Percentiles rank a stretch among this genome's conserved stretches.
Evolutionary conservation across 2,797 vertebrate genomes (phyloP).

Genomic region (Selene dorsalis): DNA sequence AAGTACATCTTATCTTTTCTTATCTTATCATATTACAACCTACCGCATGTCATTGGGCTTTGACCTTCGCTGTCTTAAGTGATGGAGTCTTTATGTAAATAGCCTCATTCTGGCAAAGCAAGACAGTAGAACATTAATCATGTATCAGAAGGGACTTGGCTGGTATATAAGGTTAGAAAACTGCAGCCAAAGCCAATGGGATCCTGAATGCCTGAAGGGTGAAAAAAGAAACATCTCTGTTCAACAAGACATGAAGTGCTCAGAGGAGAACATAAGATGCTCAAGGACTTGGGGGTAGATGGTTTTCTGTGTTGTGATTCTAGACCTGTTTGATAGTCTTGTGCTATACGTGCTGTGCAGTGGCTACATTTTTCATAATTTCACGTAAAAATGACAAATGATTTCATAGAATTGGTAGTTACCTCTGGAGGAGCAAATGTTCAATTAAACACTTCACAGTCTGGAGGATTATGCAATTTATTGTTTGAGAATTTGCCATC

Average conservation of each 20-base stretch:
- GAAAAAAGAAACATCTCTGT: conserved; percentile 32
- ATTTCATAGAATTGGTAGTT: conserved; percentile 34
- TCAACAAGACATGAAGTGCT: conserved; percentile 19
- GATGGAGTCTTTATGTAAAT: conserved; percentile 62
- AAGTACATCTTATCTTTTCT: no score
- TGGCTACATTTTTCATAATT: conserved; percentile 23
- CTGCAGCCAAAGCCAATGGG: conserved; percentile 40
- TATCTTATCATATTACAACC: neutral
- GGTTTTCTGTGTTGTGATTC: conserved; percentile 15
- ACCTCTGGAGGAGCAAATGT: conserved; percentile 55
- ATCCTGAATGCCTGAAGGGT: conserved; percentile 38
- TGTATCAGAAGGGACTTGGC: conserved; percentile 66
- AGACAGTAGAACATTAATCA: conserved; percentile 69
- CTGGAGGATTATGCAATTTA: conserved; percentile 58
- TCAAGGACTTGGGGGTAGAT: neutral
- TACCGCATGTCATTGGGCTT: conserved; percentile 37
- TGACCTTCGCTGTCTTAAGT: conserved; percentile 70
- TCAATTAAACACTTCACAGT: conserved; percentile 71
- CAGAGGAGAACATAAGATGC: neutral
- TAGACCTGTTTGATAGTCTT: conserved; percentile 29
- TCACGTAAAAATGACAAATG: conserved; percentile 33
- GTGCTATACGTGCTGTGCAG: conserved; percentile 10
- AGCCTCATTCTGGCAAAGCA: conserved; percentile 67
- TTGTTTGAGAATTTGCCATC: conserved; percentile 44
- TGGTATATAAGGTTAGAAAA: conserved; percentile 64